Percentiles rank a stretch among this genome's conserved stretches.
Evolutionary conservation across 2,797 vertebrate species (phyloP).

Genomic region (Neosilurus mollespiculum): DNA sequence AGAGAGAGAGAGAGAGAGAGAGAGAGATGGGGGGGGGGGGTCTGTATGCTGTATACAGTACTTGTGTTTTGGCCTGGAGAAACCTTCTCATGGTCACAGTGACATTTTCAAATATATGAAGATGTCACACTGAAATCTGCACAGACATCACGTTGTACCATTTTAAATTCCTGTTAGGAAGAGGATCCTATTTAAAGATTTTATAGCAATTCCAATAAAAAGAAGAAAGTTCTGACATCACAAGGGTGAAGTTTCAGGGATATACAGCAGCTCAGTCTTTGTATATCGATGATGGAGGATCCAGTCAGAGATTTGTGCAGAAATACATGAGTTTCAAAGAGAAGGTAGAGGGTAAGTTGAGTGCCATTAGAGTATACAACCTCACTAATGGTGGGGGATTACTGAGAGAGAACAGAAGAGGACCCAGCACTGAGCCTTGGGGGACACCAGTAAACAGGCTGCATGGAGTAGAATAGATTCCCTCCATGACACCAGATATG

Average conservation of each 20-base stretch:
- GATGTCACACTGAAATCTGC: neutral
- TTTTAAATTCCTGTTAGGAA: neutral
- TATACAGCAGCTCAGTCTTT: neutral
- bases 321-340: neutral
- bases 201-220: neutral
- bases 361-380: neutral
- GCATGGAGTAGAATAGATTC: neutral
- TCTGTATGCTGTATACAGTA: conserved; percentile 17
- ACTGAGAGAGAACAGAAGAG: neutral
- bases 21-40: conserved; percentile 36
- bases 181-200: neutral
- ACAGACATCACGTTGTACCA: neutral
- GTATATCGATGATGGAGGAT: neutral
- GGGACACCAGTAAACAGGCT: neutral
- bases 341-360: neutral
- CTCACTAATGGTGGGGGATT: neutral
- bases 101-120: neutral
- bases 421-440: neutral
- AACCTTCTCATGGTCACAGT: neutral
- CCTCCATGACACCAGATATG: neutral
- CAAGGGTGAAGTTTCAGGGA: neutral
- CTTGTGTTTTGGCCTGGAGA: conserved; percentile 46
- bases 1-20: conserved; percentile 57
- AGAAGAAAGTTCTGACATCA: neutral
- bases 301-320: neutral